A percentile compares a stretch with the other conserved stretches of the same genome.
These are phyloP conservation scores for Vulpes lagopus DNA, from an alignment of 2,113 vertebrate species.

Conservation along the genomic window DNA sequence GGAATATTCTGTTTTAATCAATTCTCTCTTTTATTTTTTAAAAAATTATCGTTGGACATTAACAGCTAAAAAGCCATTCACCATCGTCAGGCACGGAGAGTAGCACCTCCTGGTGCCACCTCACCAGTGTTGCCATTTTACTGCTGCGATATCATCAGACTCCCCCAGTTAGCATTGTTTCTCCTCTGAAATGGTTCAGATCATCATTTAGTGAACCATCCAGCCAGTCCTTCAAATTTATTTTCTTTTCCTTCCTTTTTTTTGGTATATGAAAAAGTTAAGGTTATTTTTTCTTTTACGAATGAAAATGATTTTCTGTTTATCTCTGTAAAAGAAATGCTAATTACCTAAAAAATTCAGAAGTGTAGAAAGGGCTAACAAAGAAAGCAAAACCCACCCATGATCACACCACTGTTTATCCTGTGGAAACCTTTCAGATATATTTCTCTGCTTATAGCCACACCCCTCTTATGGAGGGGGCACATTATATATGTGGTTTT, in stretches of 20 bases:
- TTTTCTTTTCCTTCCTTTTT: not conserved
- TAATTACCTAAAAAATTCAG: not conserved
- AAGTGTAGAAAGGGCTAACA: not conserved
- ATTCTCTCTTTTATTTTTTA: not conserved
- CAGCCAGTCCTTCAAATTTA: not conserved
- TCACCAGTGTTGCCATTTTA: accelerated
- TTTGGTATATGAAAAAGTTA: not conserved
- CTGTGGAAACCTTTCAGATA: not conserved
- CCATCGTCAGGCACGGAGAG: not conserved
- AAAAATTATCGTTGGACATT: not conserved
- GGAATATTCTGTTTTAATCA: not conserved
- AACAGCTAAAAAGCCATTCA: not conserved
- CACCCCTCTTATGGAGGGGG: not conserved
- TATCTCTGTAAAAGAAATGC: not conserved
- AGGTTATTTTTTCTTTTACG: not conserved
- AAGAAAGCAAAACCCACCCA: not conserved
- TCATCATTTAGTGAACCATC: not conserved
- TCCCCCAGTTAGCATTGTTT: not conserved
- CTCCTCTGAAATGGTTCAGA: not conserved
- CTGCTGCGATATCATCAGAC: not conserved
- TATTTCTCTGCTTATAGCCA: not conserved
- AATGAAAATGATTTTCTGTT: not conserved
- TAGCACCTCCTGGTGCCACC: accelerated
- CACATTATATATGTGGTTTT: not conserved
- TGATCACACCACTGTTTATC: not conserved